Evolutionary conservation across 2,888 invertebrate species (phyloP).

Genomic region (Phalangium opilio): DNA sequence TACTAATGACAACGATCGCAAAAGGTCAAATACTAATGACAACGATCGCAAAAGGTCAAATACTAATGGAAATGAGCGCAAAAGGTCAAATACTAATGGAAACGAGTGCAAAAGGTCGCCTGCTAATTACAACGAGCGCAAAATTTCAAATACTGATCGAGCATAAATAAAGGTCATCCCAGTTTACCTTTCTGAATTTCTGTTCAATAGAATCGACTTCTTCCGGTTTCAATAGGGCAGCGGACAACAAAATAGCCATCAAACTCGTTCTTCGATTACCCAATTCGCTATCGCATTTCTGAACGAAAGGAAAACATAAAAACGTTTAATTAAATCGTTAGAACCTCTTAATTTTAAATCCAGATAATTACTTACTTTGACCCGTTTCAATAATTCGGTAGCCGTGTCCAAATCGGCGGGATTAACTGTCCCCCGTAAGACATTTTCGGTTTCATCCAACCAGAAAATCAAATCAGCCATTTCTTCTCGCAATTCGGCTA

Average conservation of each 20-base stretch:
- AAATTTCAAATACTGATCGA: too few species aligned
- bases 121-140: too few species aligned
- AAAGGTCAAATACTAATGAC: too few species aligned
- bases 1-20: too few species aligned
- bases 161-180: not conserved
- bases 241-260: constrained; percentile 17
- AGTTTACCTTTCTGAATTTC: constrained; percentile 25
- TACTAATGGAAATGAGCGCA: too few species aligned
- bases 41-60: too few species aligned
- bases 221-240: constrained; percentile 12
- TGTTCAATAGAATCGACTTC: constrained; percentile 13
- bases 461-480: constrained; percentile 32
- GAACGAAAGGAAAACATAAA: constrained; percentile 12
- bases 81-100: too few species aligned
- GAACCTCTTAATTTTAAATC: not conserved
- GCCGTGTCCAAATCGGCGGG: constrained; percentile 48
- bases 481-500: constrained; percentile 28
- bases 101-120: too few species aligned
- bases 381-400: constrained; percentile 45
- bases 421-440: constrained; percentile 45
- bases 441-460: constrained; percentile 35
- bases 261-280: constrained; percentile 36
- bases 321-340: too few species aligned
- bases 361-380: constrained; percentile 38
- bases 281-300: constrained; percentile 47